phyloP scores from a whole-genome alignment of 2,113 vertebrate genomes.

The Struthidea cinerea region DNA sequence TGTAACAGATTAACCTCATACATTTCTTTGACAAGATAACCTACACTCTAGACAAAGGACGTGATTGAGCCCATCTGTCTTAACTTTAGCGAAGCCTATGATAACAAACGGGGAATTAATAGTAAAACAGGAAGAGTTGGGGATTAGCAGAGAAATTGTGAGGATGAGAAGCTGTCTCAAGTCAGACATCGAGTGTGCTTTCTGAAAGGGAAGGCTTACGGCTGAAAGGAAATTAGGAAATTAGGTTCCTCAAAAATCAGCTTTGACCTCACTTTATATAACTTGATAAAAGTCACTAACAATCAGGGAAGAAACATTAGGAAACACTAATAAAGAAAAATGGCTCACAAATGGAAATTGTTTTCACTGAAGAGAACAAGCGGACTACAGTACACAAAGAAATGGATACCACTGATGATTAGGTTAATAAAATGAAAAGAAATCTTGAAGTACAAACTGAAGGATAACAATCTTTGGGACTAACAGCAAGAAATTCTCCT shows the following conservation, averaged over 20 bases:
- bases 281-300: background rate
- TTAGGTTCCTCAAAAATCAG: background rate
- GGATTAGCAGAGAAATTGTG: constrained; percentile 17
- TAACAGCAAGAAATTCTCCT: background rate
- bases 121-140: background rate
- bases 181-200: background rate
- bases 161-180: background rate
- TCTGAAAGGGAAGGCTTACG: background rate
- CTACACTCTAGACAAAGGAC: constrained; percentile 28
- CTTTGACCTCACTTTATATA: background rate
- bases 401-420: background rate
- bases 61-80: constrained; percentile 27
- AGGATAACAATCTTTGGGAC: background rate
- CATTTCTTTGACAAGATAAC: constrained; percentile 43
- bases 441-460: background rate
- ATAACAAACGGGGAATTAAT: background rate
- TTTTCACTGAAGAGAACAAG: background rate
- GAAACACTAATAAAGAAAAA: background rate
- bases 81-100: background rate
- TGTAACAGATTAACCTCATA: constrained; percentile 39
- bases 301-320: background rate
- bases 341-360: background rate
- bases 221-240: background rate
- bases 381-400: background rate
- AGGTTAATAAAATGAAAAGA: background rate